Evolutionary conservation across 2,888 invertebrate genomes (phyloP).

Genomic region (Mythimna lalbum): DNA sequence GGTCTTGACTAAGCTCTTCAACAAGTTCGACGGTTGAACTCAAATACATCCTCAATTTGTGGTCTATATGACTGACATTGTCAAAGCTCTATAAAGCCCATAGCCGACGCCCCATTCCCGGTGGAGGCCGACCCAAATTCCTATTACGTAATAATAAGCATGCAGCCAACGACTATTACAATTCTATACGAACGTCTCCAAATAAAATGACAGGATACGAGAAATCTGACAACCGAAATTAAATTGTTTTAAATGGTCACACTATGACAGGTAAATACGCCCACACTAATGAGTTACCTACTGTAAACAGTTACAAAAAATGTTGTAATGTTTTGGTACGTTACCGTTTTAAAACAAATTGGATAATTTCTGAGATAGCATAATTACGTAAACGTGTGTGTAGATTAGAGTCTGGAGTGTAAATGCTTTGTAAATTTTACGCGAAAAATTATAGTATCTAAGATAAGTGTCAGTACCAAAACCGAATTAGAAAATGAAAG

Average conservation of each 20-base stretch:
- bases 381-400: slow-evolving; percentile 31
- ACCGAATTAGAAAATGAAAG: too few species aligned
- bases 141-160: slow-evolving; percentile 50
- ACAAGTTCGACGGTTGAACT: neutral
- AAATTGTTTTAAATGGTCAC: slow-evolving; percentile 26
- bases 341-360: slow-evolving; percentile 45
- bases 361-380: slow-evolving; percentile 43
- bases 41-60: slow-evolving; percentile 23
- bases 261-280: slow-evolving; percentile 19
- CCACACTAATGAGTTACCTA: slow-evolving; percentile 8
- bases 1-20: neutral
- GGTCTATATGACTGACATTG: slow-evolving; percentile 12
- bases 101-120: slow-evolving; percentile 43
- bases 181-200: slow-evolving; percentile 22
- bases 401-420: slow-evolving; percentile 4
- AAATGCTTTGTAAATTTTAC: slow-evolving; percentile 9
- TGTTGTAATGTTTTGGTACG: slow-evolving; percentile 41
- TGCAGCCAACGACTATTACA: slow-evolving; percentile 29
- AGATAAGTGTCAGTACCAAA: too few species aligned
- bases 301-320: slow-evolving; percentile 15
- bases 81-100: slow-evolving; percentile 35
- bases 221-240: slow-evolving; percentile 31
- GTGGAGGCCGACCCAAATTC: slow-evolving; percentile 52
- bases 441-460: slow-evolving; percentile 2
- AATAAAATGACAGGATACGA: slow-evolving; percentile 14